Percentiles rank a stretch among this genome's conserved stretches.
Evolutionary conservation across 2,797 vertebrate genomes (phyloP).

Genomic region (Onychomys torridus): DNA sequence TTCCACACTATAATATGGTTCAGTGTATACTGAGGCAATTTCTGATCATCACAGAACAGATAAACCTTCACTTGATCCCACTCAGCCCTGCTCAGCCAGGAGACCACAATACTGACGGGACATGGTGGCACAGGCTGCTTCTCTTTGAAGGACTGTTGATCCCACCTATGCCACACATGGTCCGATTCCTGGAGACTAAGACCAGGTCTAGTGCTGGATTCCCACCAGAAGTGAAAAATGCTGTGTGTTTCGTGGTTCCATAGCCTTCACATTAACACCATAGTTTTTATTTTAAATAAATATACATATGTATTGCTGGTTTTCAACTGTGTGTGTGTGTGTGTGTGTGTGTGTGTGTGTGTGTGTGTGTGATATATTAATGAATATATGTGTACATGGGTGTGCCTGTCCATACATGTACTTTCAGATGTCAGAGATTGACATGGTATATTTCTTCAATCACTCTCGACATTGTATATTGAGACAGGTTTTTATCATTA

Average conservation of each 20-base stretch:
- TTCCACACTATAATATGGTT: slow-evolving; percentile 95
- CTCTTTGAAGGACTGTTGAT: slow-evolving; percentile 57
- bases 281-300: neutral
- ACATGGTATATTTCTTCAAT: neutral
- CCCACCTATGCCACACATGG: slow-evolving; percentile 74
- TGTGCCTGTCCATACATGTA: neutral
- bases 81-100: slow-evolving; percentile 94
- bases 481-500: neutral
- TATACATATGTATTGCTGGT: neutral
- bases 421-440: neutral
- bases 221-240: neutral
- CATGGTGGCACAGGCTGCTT: neutral
- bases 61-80: slow-evolving; percentile 97
- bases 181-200: slow-evolving; percentile 56
- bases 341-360: neutral
- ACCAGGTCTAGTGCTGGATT: neutral
- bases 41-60: slow-evolving; percentile 92
- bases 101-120: slow-evolving; percentile 90
- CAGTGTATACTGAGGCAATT: slow-evolving; percentile 92
- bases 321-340: neutral
- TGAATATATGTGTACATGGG: neutral
- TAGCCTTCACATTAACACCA: neutral
- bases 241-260: fast-evolving
- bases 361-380: too few relatives aligned
- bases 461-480: too few relatives aligned